Conservation (phyloP, 2,797 vertebrate species). For the Gila robusta region DNA sequence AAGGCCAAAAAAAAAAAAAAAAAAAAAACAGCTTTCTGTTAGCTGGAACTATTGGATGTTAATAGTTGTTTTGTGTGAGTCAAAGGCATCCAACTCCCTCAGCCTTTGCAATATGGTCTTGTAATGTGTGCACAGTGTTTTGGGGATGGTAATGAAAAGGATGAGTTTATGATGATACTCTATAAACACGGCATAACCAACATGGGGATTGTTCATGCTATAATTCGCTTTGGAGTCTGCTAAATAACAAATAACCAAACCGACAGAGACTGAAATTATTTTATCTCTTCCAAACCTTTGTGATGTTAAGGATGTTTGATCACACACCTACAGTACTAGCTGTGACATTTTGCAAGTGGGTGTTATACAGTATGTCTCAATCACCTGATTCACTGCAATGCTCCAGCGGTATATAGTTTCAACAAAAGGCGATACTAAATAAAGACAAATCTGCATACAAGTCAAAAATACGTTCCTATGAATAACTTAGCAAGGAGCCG, state of each 20-base stretch:
- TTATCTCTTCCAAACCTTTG: neutral
- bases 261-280: neutral
- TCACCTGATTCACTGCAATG: neutral
- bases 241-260: constrained; percentile 24
- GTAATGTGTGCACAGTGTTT: constrained; percentile 3
- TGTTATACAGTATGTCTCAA: constrained; percentile 11
- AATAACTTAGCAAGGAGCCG: constrained; percentile 37
- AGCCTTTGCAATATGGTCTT: neutral
- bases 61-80: constrained; percentile 61
- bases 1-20: constrained; percentile 39
- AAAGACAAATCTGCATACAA: constrained; percentile 48
- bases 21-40: neutral
- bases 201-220: neutral
- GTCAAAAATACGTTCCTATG: constrained; percentile 48
- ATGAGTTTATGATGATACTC: constrained; percentile 1
- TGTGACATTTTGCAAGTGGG: constrained; percentile 14
- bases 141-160: constrained; percentile 21
- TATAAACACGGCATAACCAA: neutral
- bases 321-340: neutral
- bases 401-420: constrained; percentile 13
- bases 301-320: constrained; percentile 28
- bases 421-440: constrained; percentile 35
- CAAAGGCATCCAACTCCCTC: constrained; percentile 39
- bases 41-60: constrained; percentile 49
- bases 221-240: neutral